A percentile compares a stretch with the other conserved stretches of the same genome.
Conservation (phyloP, 2,797 vertebrate species). For the Oreochromis grahami region DNA sequence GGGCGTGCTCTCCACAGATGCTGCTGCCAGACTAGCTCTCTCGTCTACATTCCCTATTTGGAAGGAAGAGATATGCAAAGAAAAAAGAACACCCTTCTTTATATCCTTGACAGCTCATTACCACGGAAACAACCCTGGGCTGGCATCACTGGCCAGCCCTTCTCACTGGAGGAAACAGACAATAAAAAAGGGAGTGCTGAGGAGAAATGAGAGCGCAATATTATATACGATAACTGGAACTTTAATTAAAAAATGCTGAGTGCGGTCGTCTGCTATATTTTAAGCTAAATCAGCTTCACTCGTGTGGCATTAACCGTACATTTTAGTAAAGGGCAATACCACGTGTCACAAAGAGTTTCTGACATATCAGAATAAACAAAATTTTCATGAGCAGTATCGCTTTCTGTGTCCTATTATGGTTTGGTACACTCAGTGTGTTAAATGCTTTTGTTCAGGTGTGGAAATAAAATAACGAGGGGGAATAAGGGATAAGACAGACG, state of each 20-base stretch:
- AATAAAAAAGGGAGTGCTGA: slow-evolving; percentile 38
- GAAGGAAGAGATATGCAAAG: slow-evolving; percentile 64
- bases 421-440: not conserved
- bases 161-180: slow-evolving; percentile 52
- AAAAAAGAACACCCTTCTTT: slow-evolving; percentile 70
- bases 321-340: slow-evolving; percentile 7
- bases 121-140: slow-evolving; percentile 76
- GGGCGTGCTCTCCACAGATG: slow-evolving; percentile 69
- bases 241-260: slow-evolving; percentile 71
- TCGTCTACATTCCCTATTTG: slow-evolving; percentile 66
- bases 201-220: slow-evolving; percentile 52
- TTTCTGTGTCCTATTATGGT: slow-evolving; percentile 6
- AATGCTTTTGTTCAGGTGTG: slow-evolving; percentile 8
- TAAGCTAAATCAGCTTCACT: not conserved
- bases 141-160: slow-evolving; percentile 67
- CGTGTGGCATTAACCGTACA: not conserved
- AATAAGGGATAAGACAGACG: not conserved
- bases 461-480: slow-evolving; percentile 1
- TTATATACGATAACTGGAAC: slow-evolving; percentile 45
- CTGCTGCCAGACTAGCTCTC: slow-evolving; percentile 64
- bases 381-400: not conserved
- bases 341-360: not conserved
- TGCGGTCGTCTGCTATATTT: slow-evolving; percentile 30
- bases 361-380: slow-evolving; percentile 20
- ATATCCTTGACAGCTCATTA: slow-evolving; percentile 84